Evolutionary conservation across 2,797 vertebrate species (phyloP).

Genomic region (Paguma larvata): DNA sequence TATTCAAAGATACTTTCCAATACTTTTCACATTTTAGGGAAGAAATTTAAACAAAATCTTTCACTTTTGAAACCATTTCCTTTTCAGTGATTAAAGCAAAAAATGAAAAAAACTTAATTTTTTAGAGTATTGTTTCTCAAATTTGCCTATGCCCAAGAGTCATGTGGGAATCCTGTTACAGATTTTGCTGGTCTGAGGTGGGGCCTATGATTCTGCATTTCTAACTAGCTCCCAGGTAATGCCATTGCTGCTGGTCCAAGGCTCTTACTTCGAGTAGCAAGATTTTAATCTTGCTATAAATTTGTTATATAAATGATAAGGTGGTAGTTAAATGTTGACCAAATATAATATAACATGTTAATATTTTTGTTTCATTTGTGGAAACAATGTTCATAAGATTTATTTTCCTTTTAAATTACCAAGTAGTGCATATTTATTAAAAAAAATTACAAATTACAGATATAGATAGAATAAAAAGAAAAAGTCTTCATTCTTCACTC

Average conservation of each 20-base stretch:
- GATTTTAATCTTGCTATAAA: too few species aligned
- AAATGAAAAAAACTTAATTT: background rate
- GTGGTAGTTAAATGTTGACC: background rate
- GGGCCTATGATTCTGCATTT: background rate
- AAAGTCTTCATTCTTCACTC: background rate
- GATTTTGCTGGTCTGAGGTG: background rate
- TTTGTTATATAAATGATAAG: background rate
- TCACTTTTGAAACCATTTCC: conserved; percentile 6
- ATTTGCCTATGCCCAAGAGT: background rate
- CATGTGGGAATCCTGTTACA: background rate
- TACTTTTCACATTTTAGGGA: conserved; percentile 7
- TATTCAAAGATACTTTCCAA: conserved; percentile 4
- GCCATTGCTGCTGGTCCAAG: background rate
- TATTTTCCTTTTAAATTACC: conserved; percentile 10
- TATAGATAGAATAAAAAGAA: background rate
- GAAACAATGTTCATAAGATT: conserved; percentile 21
- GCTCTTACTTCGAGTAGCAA: background rate
- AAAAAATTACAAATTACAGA: background rate
- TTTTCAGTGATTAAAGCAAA: background rate
- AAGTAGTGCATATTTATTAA: background rate
- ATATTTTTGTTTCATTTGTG: background rate
- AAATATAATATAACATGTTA: background rate
- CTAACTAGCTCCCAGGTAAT: background rate
- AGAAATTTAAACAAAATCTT: conserved; percentile 24
- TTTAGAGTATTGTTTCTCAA: background rate